Evolutionary conservation across 1,140 invertebrate species (phyloP).

Genomic region (Drosophila kanapiae): DNA sequence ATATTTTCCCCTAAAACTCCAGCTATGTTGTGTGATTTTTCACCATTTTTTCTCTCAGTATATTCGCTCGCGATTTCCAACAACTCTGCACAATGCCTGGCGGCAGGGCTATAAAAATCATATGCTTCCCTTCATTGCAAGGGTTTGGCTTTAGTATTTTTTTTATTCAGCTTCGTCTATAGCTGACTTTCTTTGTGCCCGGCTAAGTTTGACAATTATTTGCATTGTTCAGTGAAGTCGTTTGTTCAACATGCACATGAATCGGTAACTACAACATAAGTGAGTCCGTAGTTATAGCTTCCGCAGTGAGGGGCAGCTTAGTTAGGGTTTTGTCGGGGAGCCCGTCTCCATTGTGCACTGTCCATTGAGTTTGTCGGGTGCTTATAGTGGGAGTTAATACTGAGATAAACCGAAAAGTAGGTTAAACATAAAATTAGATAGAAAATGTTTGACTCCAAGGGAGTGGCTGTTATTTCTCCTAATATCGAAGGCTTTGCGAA

Average conservation of each 20-base stretch:
- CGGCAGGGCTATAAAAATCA: slow-evolving; percentile 74
- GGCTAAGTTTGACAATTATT: slow-evolving; percentile 81
- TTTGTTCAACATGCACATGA: slow-evolving; percentile 79
- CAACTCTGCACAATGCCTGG: slow-evolving; percentile 68
- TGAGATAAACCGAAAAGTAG: slow-evolving; percentile 4
- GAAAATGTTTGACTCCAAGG: slow-evolving; percentile 11
- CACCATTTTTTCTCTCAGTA: slow-evolving; percentile 10
- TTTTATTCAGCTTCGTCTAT: slow-evolving; percentile 18
- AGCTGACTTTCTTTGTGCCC: slow-evolving; percentile 53
- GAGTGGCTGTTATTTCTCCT: not conserved
- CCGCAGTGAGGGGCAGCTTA: slow-evolving; percentile 43
- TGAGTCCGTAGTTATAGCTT: slow-evolving; percentile 49
- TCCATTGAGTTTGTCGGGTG: slow-evolving; percentile 20
- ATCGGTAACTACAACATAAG: slow-evolving; percentile 80
- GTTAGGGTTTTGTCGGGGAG: slow-evolving; percentile 19
- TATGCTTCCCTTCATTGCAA: slow-evolving; percentile 67
- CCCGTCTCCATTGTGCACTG: slow-evolving; percentile 25
- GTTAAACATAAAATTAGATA: slow-evolving; percentile 10
- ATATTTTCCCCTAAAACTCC: too few species aligned
- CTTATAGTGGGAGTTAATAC: slow-evolving; percentile 13
- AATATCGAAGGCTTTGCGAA: not conserved
- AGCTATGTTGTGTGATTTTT: not conserved
- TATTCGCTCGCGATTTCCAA: slow-evolving; percentile 42
- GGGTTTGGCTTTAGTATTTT: slow-evolving; percentile 27
- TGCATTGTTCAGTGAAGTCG: slow-evolving; percentile 79